Evolutionary conservation across 2,888 invertebrate genomes (phyloP), one percentile per base, ranked within the genome.

Genomic region (Himalopsyche tibetana): DNA sequence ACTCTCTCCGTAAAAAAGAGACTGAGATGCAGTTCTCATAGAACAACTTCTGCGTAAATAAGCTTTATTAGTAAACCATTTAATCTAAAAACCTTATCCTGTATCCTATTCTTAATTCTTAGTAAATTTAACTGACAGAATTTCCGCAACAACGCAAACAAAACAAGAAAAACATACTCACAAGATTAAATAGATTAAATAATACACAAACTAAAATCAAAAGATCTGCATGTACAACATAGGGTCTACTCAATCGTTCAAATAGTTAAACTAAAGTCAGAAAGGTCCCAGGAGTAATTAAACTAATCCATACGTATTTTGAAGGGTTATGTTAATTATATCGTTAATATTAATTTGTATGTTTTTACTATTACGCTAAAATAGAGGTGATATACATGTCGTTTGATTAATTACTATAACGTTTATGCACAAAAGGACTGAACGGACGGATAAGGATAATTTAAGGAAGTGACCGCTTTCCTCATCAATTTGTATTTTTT

Each of bases 251-350:
- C n/a, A 63, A 63, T 63, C 63, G 8, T 63, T 1, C 5, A 63
- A 63, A n/a, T 63, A 28, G 19, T 28, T 63, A 63, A 3, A 19
- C 9, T 11, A 63, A 63, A 19, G 63, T 63, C 63, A 63, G 28
- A 63, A 63, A 63, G 63, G 51, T 28, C 63, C 63, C 63, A 19
- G 63, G 19, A 63, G 63, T 63, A 63, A 15, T n/a, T 63, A 19
- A 63, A 19, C 19, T 63, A 19, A 63, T 63, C 63, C 63, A 63
- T 6, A 63, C 19, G 4, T 15, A 63, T 63, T 55, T 28, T 63
- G 63, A 63, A 63, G 63, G 63, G 63, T 63, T 63, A 63, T 63
- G 63, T 63, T 63, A 63, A 63, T 9, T 63, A 28, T 63, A 28
- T 19, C 19, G 28, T 63, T 63, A 63, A 63, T 63, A 19, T 63